These are phyloP conservation scores for Coregonus clupeaformis DNA, from an alignment of 2,113 vertebrate genomes.

Conservation along the genomic window DNA sequence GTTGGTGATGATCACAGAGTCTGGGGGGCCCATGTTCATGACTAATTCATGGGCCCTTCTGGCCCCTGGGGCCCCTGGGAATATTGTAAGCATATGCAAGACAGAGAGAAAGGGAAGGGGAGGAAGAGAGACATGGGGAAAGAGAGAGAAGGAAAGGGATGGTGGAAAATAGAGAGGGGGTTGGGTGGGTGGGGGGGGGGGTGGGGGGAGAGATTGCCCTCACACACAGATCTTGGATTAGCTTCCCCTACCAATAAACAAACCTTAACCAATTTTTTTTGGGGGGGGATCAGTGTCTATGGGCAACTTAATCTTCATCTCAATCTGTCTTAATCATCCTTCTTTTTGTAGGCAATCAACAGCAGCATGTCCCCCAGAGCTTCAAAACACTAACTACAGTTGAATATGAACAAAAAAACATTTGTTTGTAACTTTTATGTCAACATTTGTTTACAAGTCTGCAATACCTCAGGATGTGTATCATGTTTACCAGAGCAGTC, in stretches of 20 bases:
- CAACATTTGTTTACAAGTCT: conserved; percentile 54
- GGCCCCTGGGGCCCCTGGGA: conserved; percentile 61
- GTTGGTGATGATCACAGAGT: conserved; percentile 69
- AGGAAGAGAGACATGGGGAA: conserved; percentile 37
- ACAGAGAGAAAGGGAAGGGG: conserved; percentile 39
- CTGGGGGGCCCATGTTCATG: conserved; percentile 65
- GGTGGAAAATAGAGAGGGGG: conserved; percentile 22
- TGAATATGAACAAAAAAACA: background rate
- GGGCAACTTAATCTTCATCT: no score
- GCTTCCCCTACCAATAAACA: no score
- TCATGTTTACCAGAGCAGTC: conserved; percentile 34
- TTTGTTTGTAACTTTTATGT: background rate
- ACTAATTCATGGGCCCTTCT: conserved; percentile 76
- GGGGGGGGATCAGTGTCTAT: no score
- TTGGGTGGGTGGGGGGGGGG: conserved; percentile 10
- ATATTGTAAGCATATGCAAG: conserved; percentile 68
- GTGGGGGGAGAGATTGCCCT: conserved; percentile 7
- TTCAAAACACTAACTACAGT: background rate
- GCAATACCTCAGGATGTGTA: conserved; percentile 63
- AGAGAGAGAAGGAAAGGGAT: conserved; percentile 16
- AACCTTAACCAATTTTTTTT: no score
- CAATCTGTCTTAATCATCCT: background rate
- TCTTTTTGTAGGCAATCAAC: background rate
- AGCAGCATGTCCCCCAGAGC: background rate
- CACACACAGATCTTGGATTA: background rate